Percentiles rank a stretch among this genome's conserved stretches.
These are phyloP conservation scores for Rhamphomyia laevipes DNA, from an alignment of 2,888 invertebrate genomes.

Conservation along the genomic window DNA sequence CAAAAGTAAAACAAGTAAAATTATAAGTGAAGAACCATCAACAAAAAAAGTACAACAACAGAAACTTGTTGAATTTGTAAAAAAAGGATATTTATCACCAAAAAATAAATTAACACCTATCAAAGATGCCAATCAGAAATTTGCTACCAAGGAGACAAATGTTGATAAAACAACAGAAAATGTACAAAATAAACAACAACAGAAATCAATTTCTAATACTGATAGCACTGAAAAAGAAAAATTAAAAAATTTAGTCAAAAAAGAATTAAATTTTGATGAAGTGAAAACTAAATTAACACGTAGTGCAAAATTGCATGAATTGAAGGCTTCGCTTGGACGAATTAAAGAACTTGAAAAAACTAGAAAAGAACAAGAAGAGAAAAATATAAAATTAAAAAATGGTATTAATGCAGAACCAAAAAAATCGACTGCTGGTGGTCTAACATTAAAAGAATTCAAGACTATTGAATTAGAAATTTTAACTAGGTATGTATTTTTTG, in stretches of 20 bases:
- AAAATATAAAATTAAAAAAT: slow-evolving; percentile 27
- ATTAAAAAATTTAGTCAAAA: slow-evolving; percentile 38
- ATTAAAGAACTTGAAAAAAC: slow-evolving; percentile 55
- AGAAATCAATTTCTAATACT: neutral
- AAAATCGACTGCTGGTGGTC: slow-evolving; percentile 12
- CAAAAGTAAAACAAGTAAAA: slow-evolving; percentile 4
- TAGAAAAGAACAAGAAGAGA: slow-evolving; percentile 37
- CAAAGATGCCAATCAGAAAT: neutral
- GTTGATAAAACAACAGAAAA: neutral
- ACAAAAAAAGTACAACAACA: slow-evolving; percentile 27
- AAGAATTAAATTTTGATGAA: slow-evolving; percentile 56
- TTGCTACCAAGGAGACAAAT: slow-evolving; percentile 2
- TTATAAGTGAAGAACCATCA: slow-evolving; percentile 15
- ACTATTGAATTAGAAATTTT: slow-evolving; percentile 66
- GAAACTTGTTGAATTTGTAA: slow-evolving; percentile 33
- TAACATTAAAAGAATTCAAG: slow-evolving; percentile 54
- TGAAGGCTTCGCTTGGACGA: slow-evolving; percentile 53
- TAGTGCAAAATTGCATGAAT: slow-evolving; percentile 56
- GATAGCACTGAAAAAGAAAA: slow-evolving; percentile 29
- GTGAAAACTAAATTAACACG: slow-evolving; percentile 54
- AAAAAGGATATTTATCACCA: slow-evolving; percentile 33
- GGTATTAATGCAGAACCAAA: slow-evolving; percentile 22
- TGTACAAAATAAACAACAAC: neutral
- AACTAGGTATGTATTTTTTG: slow-evolving; percentile 44
- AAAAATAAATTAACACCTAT: slow-evolving; percentile 23